These are phyloP conservation scores for Epinephelus lanceolatus DNA, from an alignment of 2,113 vertebrate species.

Conservation along the genomic window DNA sequence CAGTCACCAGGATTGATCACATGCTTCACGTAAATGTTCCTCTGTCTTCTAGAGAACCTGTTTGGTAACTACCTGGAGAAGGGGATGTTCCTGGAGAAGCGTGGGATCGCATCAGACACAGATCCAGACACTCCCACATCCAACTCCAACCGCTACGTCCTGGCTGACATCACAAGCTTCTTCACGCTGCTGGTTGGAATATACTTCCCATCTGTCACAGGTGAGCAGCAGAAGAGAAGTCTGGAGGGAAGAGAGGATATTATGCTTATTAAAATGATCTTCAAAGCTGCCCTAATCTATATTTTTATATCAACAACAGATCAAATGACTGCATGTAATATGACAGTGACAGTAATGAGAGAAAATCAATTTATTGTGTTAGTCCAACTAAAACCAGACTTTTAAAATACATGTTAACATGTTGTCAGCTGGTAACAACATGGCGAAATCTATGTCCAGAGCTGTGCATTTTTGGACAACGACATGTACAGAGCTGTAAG, in stretches of 20 bases:
- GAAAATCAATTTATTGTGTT: too few relatives aligned
- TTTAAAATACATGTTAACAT: too few relatives aligned
- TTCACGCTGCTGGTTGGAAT: constrained; percentile 98
- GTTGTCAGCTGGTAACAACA: too few relatives aligned
- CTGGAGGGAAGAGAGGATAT: not conserved
- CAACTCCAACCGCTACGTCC: constrained; percentile 91
- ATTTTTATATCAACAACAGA: not conserved
- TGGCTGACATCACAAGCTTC: constrained; percentile 97
- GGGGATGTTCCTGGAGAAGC: constrained; percentile 90
- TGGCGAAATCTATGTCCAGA: too few relatives aligned
- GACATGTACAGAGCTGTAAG: too few relatives aligned
- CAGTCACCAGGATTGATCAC: not conserved
- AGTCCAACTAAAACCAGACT: too few relatives aligned
- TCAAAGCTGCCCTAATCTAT: not conserved
- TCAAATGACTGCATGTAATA: not conserved
- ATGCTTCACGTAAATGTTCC: not conserved
- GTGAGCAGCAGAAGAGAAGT: constrained; percentile 76
- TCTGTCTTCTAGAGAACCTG: constrained; percentile 89
- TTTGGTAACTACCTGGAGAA: constrained; percentile 94
- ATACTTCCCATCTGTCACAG: constrained; percentile 99
- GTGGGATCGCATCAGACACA: constrained; percentile 80
- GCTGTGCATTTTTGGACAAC: too few relatives aligned
- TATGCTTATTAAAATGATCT: not conserved
- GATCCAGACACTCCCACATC: constrained; percentile 78
- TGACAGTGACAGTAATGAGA: not conserved